phyloP scores from a whole-genome alignment of 2,797 vertebrate genomes.

The Heliangelus exortis region DNA sequence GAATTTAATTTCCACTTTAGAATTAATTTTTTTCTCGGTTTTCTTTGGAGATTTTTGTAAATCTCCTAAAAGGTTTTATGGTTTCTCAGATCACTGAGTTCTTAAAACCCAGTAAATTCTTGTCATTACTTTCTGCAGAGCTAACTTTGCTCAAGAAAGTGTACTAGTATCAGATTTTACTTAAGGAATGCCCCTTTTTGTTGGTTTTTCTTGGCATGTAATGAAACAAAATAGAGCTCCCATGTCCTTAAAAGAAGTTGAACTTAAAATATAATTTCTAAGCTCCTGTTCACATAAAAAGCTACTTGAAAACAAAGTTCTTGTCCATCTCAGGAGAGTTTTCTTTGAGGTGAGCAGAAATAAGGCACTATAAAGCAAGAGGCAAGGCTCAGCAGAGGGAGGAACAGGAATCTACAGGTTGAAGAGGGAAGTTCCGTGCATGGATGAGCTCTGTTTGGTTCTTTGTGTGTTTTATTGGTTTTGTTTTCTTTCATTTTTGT shows the following conservation, averaged over 20 bases:
- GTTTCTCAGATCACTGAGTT: not conserved
- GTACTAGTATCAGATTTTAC: not conserved
- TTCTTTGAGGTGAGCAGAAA: not conserved
- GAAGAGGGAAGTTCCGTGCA: not conserved
- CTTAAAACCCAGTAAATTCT: not conserved
- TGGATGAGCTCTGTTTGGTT: not conserved
- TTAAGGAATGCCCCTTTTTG: not conserved
- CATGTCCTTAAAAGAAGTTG: not conserved
- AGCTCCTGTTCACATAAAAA: too few species aligned
- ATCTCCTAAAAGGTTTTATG: not conserved
- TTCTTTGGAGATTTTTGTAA: not conserved
- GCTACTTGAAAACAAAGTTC: not conserved
- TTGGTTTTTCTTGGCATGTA: not conserved
- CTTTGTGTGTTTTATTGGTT: not conserved
- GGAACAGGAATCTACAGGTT: not conserved
- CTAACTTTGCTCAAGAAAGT: not conserved
- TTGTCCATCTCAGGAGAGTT: not conserved
- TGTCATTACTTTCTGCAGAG: not conserved
- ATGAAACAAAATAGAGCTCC: not conserved
- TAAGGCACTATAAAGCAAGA: not conserved
- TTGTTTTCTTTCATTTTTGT: not conserved
- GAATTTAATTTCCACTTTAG: not conserved
- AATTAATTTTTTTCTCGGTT: not conserved
- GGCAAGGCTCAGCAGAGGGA: not conserved
- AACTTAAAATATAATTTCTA: not conserved